Evolutionary conservation across 2,888 invertebrate species (phyloP), one percentile per base, ranked within the genome.

Genomic region (Holacanthella duospinosa): DNA sequence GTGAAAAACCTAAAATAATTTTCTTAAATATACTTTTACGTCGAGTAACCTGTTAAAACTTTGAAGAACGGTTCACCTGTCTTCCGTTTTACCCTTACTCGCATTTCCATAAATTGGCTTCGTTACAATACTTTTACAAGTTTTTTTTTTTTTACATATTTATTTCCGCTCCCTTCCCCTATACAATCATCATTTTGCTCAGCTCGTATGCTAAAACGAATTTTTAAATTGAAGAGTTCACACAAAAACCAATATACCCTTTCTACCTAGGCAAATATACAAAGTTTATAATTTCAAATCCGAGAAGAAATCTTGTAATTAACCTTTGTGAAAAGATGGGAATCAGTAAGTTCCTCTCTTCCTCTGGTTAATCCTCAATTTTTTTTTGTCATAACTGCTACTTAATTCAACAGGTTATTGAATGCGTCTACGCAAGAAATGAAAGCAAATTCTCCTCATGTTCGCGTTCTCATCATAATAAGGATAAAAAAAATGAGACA

Each of bases 81-180:
- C 48, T 48, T 48, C 48, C 48, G 12, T 21, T 48, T 36, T 36
- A 6, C 36, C 48, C 48, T 21, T 21, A 21, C n/a, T 21, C 48
- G 21, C 48, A 48, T 48, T 48, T 48, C 48, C 48, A 48, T 48
- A 48, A 48, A 48, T n/a, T 21, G 48, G 21, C 48, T 21, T 48
- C 48, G 48, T 48, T 48, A 48, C 48, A 9, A 48, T 48, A n/a
- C n/a, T 48, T 48, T 48, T 48, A 48, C 48, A 48, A 48, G 16
- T 12, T 16, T 48, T 21, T 21, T n/a, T 48, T 48, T 48, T 48
- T 16, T n/a, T 48, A 48, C 36, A 48, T n/a, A n/a, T n/a, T n/a
- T n/a, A n/a, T 48, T 48, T 48, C 48, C 48, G 48, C n/a, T 48
- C 48, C n/a, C 21, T 9, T n/a, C 36, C n/a, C n/a, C n/a, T n/a